Base-by-base conservation (phyloP, 2,113 vertebrate species). In the Porphyrio hochstetteri region DNA sequence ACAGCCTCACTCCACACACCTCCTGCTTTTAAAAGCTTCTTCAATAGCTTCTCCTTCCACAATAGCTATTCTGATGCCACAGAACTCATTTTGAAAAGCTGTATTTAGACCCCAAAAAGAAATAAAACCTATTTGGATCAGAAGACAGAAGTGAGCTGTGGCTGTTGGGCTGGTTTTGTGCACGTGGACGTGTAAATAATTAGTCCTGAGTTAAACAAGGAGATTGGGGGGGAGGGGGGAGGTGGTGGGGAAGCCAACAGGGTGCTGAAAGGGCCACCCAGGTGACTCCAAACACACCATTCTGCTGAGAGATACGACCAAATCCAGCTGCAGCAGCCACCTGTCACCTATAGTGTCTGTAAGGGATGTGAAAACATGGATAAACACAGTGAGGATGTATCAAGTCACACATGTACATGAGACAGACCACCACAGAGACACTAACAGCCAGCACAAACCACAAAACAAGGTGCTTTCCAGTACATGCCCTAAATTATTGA, bases 41-140 rank as follows among this genome's bases (percentile, higher is more conserved):
- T 88, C 82, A 94, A 2, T 23, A 90, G 79, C 71, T 94, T 72
- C 69, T 92, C 33, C 75, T 93, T 79, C 86, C 28, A 82, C 31
- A 86, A 84, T 85, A 92, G 82, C 53, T 81, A 88, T n/a, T 80
- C 14, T 72, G 52, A 74, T 74, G 61, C 50, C 93, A 76, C 16
- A 79, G 65, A 95, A 59, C 64, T 64, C 21, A 36, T 63, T 42
- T 80, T 92, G 83, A 82, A 92, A 93, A 87, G 84, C 74, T 77
- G 15, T 11, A 50, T 53, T 94, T 80, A 88, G 67, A 63, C 24
- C 24, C 1, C 33, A 55, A 75, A 67, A 55, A 44, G 9, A 38
- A 55, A 70, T 63, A 50, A 44, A 9, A 9, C 13, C 70, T 20
- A 53, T 31, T 50, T 16, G 20, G 72, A 46, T 81, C 52, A 71